Percentiles rank a stretch among this genome's conserved stretches.
Evolutionary conservation across 2,113 vertebrate genomes (phyloP).

Genomic region (Saimiri boliviensis): DNA sequence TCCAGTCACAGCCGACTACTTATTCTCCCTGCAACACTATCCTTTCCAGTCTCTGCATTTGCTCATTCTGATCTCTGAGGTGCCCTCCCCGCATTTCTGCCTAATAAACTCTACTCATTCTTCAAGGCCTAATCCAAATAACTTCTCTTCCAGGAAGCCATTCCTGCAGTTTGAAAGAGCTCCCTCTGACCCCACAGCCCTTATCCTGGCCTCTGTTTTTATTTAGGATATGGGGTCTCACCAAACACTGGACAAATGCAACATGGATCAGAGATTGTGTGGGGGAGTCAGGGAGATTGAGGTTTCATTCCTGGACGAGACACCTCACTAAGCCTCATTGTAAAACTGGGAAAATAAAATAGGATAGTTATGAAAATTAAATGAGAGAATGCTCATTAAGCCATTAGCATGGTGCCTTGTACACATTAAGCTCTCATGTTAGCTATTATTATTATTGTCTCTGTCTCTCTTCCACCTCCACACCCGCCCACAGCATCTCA

Average conservation of each 20-base stretch:
- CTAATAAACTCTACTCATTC: conserved; percentile 43
- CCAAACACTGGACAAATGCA: background rate
- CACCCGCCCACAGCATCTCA: background rate
- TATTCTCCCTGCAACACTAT: background rate
- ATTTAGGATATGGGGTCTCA: background rate
- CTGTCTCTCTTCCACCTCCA: background rate
- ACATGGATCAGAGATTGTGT: background rate
- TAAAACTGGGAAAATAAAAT: conserved; percentile 40
- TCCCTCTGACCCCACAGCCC: background rate
- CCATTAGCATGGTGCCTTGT: conserved; percentile 45
- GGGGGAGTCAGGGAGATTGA: background rate
- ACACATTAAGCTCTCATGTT: conserved; percentile 49
- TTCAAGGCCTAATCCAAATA: background rate
- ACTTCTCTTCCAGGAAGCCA: conserved; percentile 9
- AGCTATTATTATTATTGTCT: background rate
- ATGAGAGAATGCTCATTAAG: conserved; percentile 55
- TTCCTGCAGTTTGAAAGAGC: background rate
- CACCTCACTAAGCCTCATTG: background rate
- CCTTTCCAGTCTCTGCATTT: background rate
- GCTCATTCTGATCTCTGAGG: background rate
- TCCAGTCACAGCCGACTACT: background rate
- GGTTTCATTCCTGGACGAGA: background rate
- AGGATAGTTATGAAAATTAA: conserved; percentile 60
- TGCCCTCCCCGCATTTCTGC: background rate
- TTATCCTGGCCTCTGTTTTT: background rate